Base-by-base conservation (phyloP, 2,113 vertebrate species). In the Bambusicola thoracicus region DNA sequence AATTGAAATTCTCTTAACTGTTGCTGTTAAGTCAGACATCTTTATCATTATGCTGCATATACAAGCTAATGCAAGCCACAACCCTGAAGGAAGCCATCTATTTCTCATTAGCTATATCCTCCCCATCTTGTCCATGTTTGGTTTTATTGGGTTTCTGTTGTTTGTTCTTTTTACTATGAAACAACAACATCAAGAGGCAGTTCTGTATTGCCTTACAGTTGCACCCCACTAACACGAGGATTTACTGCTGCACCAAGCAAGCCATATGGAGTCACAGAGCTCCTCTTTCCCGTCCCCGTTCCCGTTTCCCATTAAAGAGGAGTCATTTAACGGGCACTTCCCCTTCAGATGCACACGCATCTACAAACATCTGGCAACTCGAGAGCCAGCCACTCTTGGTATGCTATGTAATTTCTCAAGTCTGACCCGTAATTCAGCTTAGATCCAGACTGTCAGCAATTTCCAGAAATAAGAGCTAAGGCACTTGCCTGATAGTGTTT, bases 181-280 rank as follows among this genome's bases (percentile, higher is more conserved):
- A 87, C 43, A 51, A 72, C 88, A 91, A 94, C 87, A 88, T 17
- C 27, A 92, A 62, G 91, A 92, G 51, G 65, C 68, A 72, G 74
- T 56, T 92, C 92, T 87, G 91, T 40, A 36, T 25, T 91, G 91
- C 83, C 76, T 93, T 81, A 62, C 53, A 63, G 72, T 90, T 46
- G 68, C 51, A 58, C 65, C 83, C 96, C 95, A 92, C 85, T 82
- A 69, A 67, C 59, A 89, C 43, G 14, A 95, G 91, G 92, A 81
- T 43, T 95, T 78, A 63, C 76, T 53, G 49, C 81, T 25, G 62
- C 53, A 44, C 19, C 51, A 68, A 79, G 76, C 58, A 72, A 86
- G 83, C 61, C 17, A 85, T 63, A 27, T 43, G 34, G 75, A 61
- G 56, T 29, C 73, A 41, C 5, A 68, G 58, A 16, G 40, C 59